phyloP scores from a whole-genome alignment of 2,888 invertebrate genomes.

The Ophion slaviceki region DNA sequence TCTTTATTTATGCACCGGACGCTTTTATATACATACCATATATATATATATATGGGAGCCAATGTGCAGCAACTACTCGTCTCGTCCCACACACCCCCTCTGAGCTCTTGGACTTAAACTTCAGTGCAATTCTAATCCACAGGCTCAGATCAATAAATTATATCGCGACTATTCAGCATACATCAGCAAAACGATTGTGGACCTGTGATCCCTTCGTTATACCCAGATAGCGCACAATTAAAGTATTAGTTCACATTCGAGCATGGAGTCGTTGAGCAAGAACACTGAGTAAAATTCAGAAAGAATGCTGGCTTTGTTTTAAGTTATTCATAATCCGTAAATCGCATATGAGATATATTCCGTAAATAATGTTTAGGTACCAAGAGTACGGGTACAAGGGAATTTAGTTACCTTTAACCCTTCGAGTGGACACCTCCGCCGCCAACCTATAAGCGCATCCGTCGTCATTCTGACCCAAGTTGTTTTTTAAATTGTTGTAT shows the following conservation, averaged over 20 bases:
- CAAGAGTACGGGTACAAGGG: no score
- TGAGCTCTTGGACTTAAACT: slow-evolving; percentile 29
- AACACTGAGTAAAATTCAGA: background rate
- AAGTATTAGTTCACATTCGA: slow-evolving; percentile 1
- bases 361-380: no score
- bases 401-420: no score
- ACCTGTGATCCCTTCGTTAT: slow-evolving; percentile 25
- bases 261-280: background rate
- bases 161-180: slow-evolving; percentile 35
- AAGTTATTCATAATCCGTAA: background rate
- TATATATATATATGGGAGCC: background rate
- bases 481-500: no score
- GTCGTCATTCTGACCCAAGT: no score
- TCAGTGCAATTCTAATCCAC: slow-evolving; percentile 57
- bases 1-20: slow-evolving; percentile 68
- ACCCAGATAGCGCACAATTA: slow-evolving; percentile 9
- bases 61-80: slow-evolving; percentile 47
- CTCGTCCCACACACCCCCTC: slow-evolving; percentile 18
- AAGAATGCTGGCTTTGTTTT: background rate
- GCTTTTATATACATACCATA: slow-evolving; percentile 45
- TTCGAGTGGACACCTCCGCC: no score
- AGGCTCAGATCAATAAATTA: slow-evolving; percentile 49
- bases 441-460: no score
- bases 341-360: no score
- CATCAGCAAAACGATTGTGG: slow-evolving; percentile 27